Base-by-base conservation (phyloP, 2,113 vertebrate species). In the Tragelaphus buxtoni region DNA sequence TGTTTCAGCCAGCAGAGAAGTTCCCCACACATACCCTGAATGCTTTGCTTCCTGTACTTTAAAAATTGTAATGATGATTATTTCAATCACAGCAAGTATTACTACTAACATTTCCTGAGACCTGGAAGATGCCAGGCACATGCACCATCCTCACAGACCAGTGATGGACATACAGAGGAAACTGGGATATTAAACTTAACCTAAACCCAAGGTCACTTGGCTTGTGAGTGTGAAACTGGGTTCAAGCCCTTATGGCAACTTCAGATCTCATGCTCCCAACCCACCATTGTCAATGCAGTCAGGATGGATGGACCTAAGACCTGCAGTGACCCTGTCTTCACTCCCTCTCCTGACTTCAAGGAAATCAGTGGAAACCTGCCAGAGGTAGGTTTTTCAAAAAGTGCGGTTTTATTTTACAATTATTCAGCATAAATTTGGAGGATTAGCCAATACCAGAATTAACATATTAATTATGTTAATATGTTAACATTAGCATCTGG, bases 61-160 rank as follows among this genome's bases (percentile, higher is more conserved):
- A 86, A 69, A 93, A 85, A 79, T 49, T 42, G 87, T 79, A 79
- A 51, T 82, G 22, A 39, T 84, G 45, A 84, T 92, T 53, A 69
- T 85, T 94, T 93, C 85, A 93, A 55, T 45, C 12, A 82, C 63
- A 84, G 45, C 53, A 39, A 51, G 53, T 47, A 77, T 95, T 56
- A 72, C 69, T 94, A 20, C 69, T 56, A 82, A 42, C 65, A 87
- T 89, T 96, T 96, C 76, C 80, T 14, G 77, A 94, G 93, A 55
- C 5, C 55, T 39, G 47, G 90, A 81, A 84, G 10, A 72, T 92
- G 24, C 89, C 74, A 79, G 80, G 47, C n/a, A 77, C 32, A 72
- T 45, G 56, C 65, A 61, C 17, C 80, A 24, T 79, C 39, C 22
- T 83, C 55, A 63, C 16, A 92, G 51, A n/a, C 32, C 53, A 42